Evolutionary conservation across 2,888 invertebrate species (phyloP), one percentile per base, ranked within the genome.

Genomic region (Anthrax anthrax): DNA sequence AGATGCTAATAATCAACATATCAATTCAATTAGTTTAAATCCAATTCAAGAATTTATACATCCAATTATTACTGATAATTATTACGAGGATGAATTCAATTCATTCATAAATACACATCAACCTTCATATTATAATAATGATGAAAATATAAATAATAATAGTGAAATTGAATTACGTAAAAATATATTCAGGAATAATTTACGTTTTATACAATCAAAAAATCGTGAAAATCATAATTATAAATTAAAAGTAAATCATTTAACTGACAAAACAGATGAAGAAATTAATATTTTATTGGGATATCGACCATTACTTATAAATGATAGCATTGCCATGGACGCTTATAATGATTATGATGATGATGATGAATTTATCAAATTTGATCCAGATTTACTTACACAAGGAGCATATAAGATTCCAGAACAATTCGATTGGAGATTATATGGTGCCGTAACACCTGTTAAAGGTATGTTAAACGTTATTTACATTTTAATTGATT

Each of bases 21-120:
- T n/a, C n/a, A n/a, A n/a, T n/a, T n/a, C n/a, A n/a, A n/a, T n/a
- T n/a, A n/a, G n/a, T n/a, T 90, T 91, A 69, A 95, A 95, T 70
- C 95, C 95, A 1, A 92, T 95, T 84, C 78, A 76, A 53, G 95
- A 96, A 71, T 95, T 86, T 58, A 71, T 95, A 14, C 78, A 84
- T 56, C 79, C 80, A 1, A 73, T 74, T 32, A 71, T 74, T 34
- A 80, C 81, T 18, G 67, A 66, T 0, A 90, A 91, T 57, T n/a
- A n/a, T n/a, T n/a, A n/a, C n/a, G n/a, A n/a, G n/a, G n/a, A n/a
- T n/a, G n/a, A n/a, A n/a, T n/a, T n/a, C n/a, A n/a, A n/a, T n/a
- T n/a, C n/a, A n/a, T n/a, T n/a, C n/a, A 73, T 91, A 0, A 75
- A 84, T 19, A 69, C n/a, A n/a, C n/a, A 73, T 39, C 83, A 84